A percentile compares a stretch with the other conserved stretches of the same genome.
phyloP scores from a whole-genome alignment of 2,797 vertebrate species.

The Limosa lapponica region DNA sequence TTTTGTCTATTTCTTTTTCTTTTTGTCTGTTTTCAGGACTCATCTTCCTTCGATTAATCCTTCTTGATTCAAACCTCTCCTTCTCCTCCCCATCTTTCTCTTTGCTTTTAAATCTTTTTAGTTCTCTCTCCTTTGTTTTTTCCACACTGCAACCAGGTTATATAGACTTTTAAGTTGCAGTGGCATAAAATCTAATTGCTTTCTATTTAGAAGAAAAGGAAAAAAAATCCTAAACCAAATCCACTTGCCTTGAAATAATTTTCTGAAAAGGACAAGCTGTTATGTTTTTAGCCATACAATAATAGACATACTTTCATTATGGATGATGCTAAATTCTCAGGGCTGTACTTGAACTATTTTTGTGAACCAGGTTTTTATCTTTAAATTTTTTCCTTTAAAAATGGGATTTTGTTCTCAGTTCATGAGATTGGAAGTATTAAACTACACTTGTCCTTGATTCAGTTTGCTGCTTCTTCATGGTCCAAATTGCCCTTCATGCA shows the following conservation, averaged over 20 bases:
- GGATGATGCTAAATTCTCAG: not conserved
- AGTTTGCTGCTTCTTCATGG: slow-evolving; percentile 79
- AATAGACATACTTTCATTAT: not conserved
- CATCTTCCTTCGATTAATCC: not conserved
- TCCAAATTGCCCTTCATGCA: slow-evolving; percentile 91
- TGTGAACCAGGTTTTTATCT: slow-evolving; percentile 15
- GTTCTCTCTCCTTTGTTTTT: not conserved
- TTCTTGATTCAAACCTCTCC: not conserved
- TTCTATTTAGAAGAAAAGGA: not conserved
- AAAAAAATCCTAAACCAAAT: not conserved
- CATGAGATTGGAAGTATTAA: slow-evolving; percentile 46
- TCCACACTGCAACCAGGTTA: not conserved
- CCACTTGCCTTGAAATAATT: not conserved
- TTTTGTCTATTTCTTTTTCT: not conserved
- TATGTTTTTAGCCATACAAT: not conserved
- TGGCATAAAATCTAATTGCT: not conserved
- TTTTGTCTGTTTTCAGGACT: not conserved
- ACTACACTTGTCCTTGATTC: slow-evolving; percentile 80
- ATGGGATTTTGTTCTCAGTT: slow-evolving; percentile 39
- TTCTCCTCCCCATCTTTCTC: not conserved
- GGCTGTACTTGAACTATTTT: slow-evolving; percentile 22
- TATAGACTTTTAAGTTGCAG: not conserved
- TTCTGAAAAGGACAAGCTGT: not conserved
- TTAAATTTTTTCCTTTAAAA: slow-evolving; percentile 30
- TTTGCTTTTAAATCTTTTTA: not conserved